Base-by-base conservation (phyloP, 2,113 vertebrate species). In the Columbina picui region DNA sequence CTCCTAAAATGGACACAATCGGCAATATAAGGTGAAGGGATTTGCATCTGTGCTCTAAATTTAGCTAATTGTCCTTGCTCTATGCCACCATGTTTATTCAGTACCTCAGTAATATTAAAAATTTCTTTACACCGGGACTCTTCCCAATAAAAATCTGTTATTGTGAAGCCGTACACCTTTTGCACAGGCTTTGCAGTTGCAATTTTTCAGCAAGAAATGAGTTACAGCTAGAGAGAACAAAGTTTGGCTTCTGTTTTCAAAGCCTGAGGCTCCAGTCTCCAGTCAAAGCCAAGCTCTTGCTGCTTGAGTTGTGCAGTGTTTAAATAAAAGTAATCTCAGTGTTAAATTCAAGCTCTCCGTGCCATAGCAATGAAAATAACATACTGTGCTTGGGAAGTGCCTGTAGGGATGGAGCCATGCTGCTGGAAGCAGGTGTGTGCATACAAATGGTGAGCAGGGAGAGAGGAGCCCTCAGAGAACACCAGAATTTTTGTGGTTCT, bases 251-350 rank as follows among this genome's bases (percentile, higher is more conserved):
- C 90, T 93, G 22, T 94, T 94, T 92, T 94, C 5, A 2, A 96
- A 90, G 90, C 84, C 83, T 2, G 3, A 90, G 79, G 85, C 87
- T 92, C 71, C 12, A 25, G 63, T 88, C 71, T 86, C 47, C 85
- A 77, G 71, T 84, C 2, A 79, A 91, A 93, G 90, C 64, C 94
- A 94, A 90, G 45, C 85, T 93, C 56, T 94, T 81, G 36, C 85
- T 94, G 90, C 83, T 75, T 90, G 82, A 93, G 56, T 86, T 94
- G 64, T 75, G 76, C 61, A 67, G 60, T 86, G 82, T 94, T 96
- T 95, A 95, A 96, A 95, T 90, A 96, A 96, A 96, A 96, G 90
- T 81, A 94, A 95, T 90, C 43, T 94, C 64, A 26, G 71, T 91
- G 85, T 93, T 93, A 95, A 95, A 94, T 96, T 91, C 71, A 94